A percentile compares a stretch with the other conserved stretches of the same genome.
These are phyloP conservation scores for Lysandra bellargus DNA, from an alignment of 2,888 invertebrate genomes.

Conservation along the genomic window DNA sequence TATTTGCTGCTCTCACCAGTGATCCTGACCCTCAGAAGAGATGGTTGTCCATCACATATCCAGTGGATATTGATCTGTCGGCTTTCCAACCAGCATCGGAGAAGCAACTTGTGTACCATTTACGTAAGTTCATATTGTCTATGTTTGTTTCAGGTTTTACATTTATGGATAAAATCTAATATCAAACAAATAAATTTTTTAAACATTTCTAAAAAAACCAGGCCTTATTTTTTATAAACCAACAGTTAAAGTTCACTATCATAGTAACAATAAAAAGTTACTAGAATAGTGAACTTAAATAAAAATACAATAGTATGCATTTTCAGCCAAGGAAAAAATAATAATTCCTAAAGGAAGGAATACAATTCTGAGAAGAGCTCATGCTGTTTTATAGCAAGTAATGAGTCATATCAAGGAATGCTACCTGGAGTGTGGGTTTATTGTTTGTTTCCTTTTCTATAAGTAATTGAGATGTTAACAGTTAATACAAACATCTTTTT, in stretches of 20 bases:
- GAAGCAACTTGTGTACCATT: conserved; percentile 85
- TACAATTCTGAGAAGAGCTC: background rate
- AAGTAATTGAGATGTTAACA: background rate
- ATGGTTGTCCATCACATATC: conserved; percentile 93
- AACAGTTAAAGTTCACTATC: no score
- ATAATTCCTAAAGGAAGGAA: background rate
- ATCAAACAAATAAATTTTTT: background rate
- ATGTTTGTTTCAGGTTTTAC: background rate
- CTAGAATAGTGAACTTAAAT: no score
- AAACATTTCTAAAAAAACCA: no score
- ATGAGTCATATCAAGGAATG: conserved; percentile 25
- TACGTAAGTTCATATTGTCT: conserved; percentile 81
- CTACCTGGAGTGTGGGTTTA: background rate
- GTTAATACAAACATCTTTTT: background rate
- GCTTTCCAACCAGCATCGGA: conserved; percentile 83
- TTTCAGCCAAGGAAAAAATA: background rate
- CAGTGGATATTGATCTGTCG: conserved; percentile 86
- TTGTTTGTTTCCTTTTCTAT: background rate
- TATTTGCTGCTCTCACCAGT: conserved; percentile 91
- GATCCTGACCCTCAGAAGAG: conserved; percentile 87
- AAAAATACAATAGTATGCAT: no score
- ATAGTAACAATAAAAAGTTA: no score
- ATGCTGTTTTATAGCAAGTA: background rate
- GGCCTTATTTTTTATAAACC: no score
- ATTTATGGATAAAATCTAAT: background rate